Evolutionary conservation across 2,797 vertebrate species (phyloP).

Genomic region (Parauchenoglanis ngamensis): DNA sequence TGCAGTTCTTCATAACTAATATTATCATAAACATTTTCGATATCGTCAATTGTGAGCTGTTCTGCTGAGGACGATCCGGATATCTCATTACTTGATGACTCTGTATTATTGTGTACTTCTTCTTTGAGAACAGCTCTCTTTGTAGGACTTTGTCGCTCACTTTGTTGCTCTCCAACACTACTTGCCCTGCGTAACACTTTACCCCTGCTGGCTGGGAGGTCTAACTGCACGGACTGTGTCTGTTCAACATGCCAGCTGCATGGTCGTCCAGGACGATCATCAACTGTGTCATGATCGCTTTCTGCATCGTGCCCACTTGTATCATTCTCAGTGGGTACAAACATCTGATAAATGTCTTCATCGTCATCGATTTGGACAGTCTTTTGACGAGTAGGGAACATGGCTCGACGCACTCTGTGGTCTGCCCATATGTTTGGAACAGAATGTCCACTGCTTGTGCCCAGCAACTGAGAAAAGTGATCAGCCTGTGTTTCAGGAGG

Average conservation of each 20-base stretch:
- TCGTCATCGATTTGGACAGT: slow-evolving; percentile 85
- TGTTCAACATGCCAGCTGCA: slow-evolving; percentile 94
- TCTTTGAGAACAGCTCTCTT: slow-evolving; percentile 44
- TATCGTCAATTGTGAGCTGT: slow-evolving; percentile 87
- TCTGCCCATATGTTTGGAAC: slow-evolving; percentile 91
- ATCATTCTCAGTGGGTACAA: slow-evolving; percentile 82
- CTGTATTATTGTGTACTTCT: slow-evolving; percentile 60
- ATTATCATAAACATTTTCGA: slow-evolving; percentile 96
- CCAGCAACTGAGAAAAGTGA: slow-evolving; percentile 70
- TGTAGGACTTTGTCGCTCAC: slow-evolving; percentile 60
- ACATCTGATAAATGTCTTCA: slow-evolving; percentile 96
- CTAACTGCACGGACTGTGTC: slow-evolving; percentile 68
- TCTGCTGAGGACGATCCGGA: slow-evolving; percentile 84
- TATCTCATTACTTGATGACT: slow-evolving; percentile 75
- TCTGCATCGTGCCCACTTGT: slow-evolving; percentile 63
- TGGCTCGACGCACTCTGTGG: slow-evolving; percentile 87
- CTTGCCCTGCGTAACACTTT: slow-evolving; percentile 86
- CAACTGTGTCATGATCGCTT: slow-evolving; percentile 61
- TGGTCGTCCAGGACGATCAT: slow-evolving; percentile 77
- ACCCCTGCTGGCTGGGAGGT: slow-evolving; percentile 64
- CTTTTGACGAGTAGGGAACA: slow-evolving; percentile 87
- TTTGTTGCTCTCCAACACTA: slow-evolving; percentile 87
- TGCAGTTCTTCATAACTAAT: slow-evolving; percentile 95
- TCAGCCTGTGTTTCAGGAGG: slow-evolving; percentile 74
- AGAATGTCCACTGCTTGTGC: slow-evolving; percentile 74